These are phyloP conservation scores for Oriolus oriolus DNA, from an alignment of 2,113 vertebrate species.

Conservation along the genomic window DNA sequence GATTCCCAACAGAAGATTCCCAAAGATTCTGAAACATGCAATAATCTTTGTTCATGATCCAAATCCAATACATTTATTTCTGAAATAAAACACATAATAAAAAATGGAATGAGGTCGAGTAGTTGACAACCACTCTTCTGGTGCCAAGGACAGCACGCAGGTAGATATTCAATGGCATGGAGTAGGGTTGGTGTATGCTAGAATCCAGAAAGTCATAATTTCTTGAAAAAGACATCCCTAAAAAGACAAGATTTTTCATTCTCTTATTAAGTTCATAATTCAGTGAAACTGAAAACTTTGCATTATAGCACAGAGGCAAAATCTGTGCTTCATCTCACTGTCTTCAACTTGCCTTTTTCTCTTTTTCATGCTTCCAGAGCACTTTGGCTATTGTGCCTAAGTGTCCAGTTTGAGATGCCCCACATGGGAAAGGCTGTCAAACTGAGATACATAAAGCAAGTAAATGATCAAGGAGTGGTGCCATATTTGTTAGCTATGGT, in stretches of 20 bases:
- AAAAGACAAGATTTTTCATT: background rate
- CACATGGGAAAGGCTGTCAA: background rate
- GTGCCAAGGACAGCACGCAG: background rate
- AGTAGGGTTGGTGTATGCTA: background rate
- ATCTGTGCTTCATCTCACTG: background rate
- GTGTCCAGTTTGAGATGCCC: background rate
- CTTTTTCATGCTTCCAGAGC: background rate
- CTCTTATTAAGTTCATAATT: background rate
- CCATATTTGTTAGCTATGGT: background rate
- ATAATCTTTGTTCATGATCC: background rate
- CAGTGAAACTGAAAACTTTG: background rate
- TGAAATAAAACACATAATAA: background rate
- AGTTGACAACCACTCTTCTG: background rate
- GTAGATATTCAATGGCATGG: background rate
- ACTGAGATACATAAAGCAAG: background rate
- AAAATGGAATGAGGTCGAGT: background rate
- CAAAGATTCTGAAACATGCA: background rate
- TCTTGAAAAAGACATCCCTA: background rate
- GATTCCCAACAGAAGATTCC: too few relatives aligned
- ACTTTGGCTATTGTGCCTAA: background rate
- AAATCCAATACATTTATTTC: background rate
- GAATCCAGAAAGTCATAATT: background rate
- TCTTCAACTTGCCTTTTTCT: background rate
- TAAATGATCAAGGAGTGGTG: background rate
- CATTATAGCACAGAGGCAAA: background rate